These are phyloP conservation scores for Enchytraeus crypticus DNA, from an alignment of 2,888 invertebrate species.

Conservation along the genomic window DNA sequence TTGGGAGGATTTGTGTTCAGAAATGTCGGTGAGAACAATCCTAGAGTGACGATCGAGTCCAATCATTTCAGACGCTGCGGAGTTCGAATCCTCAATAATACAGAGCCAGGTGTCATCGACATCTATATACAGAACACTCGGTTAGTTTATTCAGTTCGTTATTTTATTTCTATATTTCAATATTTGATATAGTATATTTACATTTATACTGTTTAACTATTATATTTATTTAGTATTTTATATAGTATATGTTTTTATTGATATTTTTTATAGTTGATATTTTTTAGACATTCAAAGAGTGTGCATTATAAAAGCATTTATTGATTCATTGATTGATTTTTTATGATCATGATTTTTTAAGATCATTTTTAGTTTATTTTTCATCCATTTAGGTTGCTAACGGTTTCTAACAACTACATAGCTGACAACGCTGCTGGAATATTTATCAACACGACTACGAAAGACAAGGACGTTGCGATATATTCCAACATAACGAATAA, in stretches of 20 bases:
- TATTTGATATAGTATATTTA: too few relatives aligned
- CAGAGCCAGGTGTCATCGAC: constrained; percentile 53
- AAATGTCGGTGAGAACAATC: constrained; percentile 89
- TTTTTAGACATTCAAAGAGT: too few relatives aligned
- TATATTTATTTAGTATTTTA: too few relatives aligned
- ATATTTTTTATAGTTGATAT: too few relatives aligned
- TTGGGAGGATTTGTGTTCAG: constrained; percentile 79
- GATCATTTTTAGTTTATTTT: too few relatives aligned
- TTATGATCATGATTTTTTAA: too few relatives aligned
- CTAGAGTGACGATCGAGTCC: constrained; percentile 68
- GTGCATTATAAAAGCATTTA: too few relatives aligned
- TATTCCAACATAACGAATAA: constrained; percentile 89
- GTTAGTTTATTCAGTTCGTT: too few relatives aligned
- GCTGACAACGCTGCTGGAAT: constrained; percentile 27
- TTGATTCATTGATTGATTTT: too few relatives aligned
- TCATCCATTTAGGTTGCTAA: constrained; percentile 46
- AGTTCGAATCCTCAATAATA: constrained; percentile 81
- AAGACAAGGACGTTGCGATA: constrained; percentile 58
- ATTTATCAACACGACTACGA: constrained; percentile 35
- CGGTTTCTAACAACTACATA: constrained; percentile 42
- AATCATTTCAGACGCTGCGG: constrained; percentile 82
- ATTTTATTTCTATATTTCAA: too few relatives aligned
- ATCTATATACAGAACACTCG: constrained; percentile 70
- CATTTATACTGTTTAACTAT: too few relatives aligned
- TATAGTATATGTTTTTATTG: too few relatives aligned